Conservation (phyloP, 2,113 vertebrate species). For the Eonycteris spelaea region DNA sequence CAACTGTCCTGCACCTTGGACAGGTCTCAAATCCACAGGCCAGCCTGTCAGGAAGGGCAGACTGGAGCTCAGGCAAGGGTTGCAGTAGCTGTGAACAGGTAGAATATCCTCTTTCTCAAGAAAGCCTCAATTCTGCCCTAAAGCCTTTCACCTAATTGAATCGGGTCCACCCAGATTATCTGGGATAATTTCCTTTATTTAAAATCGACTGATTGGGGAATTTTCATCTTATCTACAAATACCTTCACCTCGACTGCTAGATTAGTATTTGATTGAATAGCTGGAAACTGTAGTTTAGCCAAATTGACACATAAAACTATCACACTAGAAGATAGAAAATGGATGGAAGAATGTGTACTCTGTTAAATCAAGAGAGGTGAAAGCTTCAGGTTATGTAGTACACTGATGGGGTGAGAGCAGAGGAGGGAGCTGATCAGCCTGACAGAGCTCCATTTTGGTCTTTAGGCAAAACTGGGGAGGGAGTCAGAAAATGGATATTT, state of each 20-base stretch:
- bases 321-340: not conserved
- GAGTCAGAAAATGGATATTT: not conserved
- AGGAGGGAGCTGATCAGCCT: not conserved
- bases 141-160: not conserved
- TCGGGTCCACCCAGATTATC: not conserved
- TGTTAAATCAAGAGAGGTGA: not conserved
- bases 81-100: not conserved
- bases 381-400: not conserved
- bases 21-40: not conserved
- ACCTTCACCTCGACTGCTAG: not conserved
- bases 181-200: not conserved
- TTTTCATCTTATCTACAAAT: not conserved
- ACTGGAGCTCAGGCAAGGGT: no score
- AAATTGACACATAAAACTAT: not conserved
- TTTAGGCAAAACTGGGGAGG: not conserved
- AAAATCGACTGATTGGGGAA: not conserved
- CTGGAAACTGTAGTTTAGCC: not conserved
- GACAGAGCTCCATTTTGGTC: not conserved
- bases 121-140: not conserved
- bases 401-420: fast-evolving
- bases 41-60: not conserved
- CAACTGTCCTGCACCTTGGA: fast-evolving
- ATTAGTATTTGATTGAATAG: not conserved
- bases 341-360: not conserved
- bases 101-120: not conserved